A percentile compares a stretch with the other conserved stretches of the same genome.
These are phyloP conservation scores for Neopelma chrysocephalum DNA, from an alignment of 2,797 vertebrate species.

Conservation along the genomic window DNA sequence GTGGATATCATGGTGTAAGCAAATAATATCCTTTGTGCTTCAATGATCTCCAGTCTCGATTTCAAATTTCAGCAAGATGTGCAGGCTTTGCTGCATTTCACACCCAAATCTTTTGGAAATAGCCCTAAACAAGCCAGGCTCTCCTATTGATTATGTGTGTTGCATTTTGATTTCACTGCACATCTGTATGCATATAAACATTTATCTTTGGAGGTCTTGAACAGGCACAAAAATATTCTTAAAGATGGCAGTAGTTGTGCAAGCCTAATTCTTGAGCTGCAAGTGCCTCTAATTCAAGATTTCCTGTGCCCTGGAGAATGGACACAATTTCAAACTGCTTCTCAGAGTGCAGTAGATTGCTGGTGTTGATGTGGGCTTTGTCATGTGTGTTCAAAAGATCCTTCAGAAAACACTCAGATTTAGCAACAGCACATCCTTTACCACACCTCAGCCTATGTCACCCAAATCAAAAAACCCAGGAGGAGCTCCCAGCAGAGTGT, in stretches of 20 bases:
- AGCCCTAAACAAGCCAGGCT: background rate
- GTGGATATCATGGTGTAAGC: conserved; percentile 54
- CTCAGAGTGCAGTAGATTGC: background rate
- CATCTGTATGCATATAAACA: background rate
- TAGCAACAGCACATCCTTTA: background rate
- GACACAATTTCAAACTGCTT: background rate
- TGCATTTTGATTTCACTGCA: conserved; percentile 7
- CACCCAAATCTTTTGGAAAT: conserved; percentile 14
- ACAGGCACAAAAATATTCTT: background rate
- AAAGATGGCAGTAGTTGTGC: background rate
- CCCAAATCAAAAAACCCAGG: background rate
- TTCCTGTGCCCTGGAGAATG: background rate
- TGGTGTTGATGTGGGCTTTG: background rate
- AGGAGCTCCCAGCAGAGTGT: background rate
- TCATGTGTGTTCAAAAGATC: background rate
- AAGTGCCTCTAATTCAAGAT: background rate
- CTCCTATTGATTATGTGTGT: background rate
- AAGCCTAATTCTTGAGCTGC: background rate
- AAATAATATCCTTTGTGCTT: conserved; percentile 54
- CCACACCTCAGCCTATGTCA: background rate
- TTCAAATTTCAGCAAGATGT: conserved; percentile 44
- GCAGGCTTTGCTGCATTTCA: conserved; percentile 28
- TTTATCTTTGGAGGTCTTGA: background rate
- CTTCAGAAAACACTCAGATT: background rate
- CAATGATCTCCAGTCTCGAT: conserved; percentile 21